Evolutionary conservation across 2,113 vertebrate genomes (phyloP).

Genomic region (Caloenas nicobarica): DNA sequence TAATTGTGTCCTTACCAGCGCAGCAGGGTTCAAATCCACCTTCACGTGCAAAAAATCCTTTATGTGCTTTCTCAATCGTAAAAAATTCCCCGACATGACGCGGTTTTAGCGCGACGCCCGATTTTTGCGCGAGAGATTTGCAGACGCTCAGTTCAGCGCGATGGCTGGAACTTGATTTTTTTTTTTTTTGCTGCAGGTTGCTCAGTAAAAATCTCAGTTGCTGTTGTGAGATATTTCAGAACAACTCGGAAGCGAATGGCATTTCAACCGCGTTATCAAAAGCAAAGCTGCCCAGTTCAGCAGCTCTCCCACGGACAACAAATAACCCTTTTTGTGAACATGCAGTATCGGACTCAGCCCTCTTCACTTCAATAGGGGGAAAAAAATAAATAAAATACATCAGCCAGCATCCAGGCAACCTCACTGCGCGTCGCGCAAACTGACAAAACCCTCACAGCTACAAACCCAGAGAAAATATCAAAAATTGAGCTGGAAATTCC

Average conservation of each 20-base stretch:
- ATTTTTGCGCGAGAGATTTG: too few relatives aligned
- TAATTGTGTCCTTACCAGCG: accelerated
- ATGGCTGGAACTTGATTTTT: too few relatives aligned
- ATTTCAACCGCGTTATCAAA: neutral
- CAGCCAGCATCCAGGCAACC: neutral
- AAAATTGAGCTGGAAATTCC: neutral
- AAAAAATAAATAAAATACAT: too few relatives aligned
- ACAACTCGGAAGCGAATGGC: neutral
- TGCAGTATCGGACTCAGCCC: neutral
- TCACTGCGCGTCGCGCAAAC: neutral
- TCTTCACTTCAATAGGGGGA: neutral
- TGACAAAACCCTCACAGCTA: neutral
- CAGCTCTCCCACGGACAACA: neutral
- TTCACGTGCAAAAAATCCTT: neutral
- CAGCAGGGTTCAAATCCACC: neutral
- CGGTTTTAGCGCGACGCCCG: too few relatives aligned
- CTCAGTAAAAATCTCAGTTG: neutral
- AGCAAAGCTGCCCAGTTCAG: neutral
- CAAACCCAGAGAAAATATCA: neutral
- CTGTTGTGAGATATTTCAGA: neutral
- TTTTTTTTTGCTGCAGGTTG: too few relatives aligned
- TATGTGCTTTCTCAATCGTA: neutral
- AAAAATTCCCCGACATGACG: too few relatives aligned
- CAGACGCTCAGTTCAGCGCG: too few relatives aligned
- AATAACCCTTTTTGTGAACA: neutral